Evolutionary conservation across 2,797 vertebrate genomes (phyloP), one percentile per base, ranked within the genome.

Genomic region (Myripristis murdjan): DNA sequence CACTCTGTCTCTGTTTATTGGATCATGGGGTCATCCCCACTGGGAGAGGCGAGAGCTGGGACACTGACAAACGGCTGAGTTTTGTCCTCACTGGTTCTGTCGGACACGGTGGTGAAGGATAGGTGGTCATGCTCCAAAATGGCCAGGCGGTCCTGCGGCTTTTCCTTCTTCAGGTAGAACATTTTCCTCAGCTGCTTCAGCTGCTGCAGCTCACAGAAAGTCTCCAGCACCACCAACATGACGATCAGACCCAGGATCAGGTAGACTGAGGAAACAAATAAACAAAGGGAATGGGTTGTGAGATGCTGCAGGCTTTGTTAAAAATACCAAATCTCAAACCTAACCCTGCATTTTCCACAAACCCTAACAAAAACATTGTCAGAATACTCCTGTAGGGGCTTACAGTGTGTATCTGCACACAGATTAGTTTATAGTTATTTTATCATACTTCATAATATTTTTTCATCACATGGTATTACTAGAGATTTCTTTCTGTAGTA

Each of bases 121-220:
- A 99, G 93, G 70, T 98, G 97, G 86, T 99, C 98, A 0, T 98
- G 96, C 69, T 99, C 97, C 82, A 98, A 75, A 81, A 99, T 98
- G 86, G 94, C 90, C 16, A 97, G 83, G 63, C 94, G 95, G 84
- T 99, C 98, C 46, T 96, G 96, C 1, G 95, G 94, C 87, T 96
- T 98, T 81, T 97, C 95, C 87, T 97, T 98, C 94, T 97, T 98
- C 92, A 98, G 92, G 33, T 98, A 98, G 91, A 99, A 99, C 90
- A 99, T 95, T 87, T 97, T 98, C 62, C 97, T 94, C 81, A 99
- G 96, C 64, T 96, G 96, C 87, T 98, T 99, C 81, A 99, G 94
- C 74, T 98, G 97, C 58, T 96, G 97, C 69, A 99, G 96, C 90
- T 99, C 97, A 47, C 97, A 99, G 94, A 99, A 98, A 59, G 98